These are phyloP conservation scores for Pongo pygmaeus DNA, from an alignment of 2,113 vertebrate species.

Conservation along the genomic window DNA sequence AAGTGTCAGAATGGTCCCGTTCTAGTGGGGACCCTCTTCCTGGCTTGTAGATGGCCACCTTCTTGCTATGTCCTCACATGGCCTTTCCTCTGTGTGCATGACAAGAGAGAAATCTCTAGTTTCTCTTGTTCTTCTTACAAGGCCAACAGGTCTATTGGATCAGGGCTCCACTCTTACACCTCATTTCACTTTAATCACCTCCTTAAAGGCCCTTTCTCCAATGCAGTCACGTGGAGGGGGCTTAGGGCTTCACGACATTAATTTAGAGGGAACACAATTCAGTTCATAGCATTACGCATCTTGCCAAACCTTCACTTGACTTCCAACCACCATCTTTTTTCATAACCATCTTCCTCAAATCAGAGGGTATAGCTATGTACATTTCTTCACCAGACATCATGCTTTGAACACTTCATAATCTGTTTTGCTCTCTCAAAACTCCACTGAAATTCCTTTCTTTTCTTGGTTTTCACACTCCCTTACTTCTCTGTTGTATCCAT, in stretches of 20 bases:
- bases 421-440: neutral
- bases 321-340: neutral
- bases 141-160: neutral
- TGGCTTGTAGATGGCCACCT: neutral
- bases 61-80: neutral
- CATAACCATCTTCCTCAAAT: neutral
- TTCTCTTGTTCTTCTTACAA: neutral
- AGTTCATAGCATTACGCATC: neutral
- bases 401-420: neutral
- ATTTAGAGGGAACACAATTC: neutral
- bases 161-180: neutral
- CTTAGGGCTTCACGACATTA: neutral
- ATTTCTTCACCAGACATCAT: neutral
- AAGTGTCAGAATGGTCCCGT: neutral
- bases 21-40: neutral
- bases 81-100: neutral
- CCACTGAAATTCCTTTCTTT: neutral
- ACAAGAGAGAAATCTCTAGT: neutral
- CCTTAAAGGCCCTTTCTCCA: neutral
- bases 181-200: neutral
- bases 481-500: neutral
- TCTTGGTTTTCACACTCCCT: neutral
- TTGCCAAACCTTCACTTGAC: neutral
- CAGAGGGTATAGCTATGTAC: neutral
- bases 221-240: neutral